A percentile compares a stretch with the other conserved stretches of the same genome.
These are phyloP conservation scores for Oscheius sp. DNA, from an alignment of 2,888 invertebrate genomes.

Conservation along the genomic window DNA sequence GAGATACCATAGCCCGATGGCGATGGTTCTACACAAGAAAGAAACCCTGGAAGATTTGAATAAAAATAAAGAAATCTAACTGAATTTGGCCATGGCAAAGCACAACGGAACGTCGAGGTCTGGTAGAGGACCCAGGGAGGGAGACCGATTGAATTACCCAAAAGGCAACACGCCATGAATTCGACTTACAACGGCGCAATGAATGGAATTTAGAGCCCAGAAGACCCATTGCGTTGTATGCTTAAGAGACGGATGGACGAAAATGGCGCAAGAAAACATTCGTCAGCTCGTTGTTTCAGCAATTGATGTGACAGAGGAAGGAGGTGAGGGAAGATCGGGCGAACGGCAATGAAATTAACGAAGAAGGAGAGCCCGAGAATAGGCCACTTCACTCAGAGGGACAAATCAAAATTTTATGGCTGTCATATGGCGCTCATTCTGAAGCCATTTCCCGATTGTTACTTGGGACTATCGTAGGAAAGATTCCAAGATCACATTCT, in stretches of 20 bases:
- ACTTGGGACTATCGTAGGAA: background rate
- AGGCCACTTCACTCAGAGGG: background rate
- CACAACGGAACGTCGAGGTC: too few species aligned
- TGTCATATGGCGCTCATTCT: background rate
- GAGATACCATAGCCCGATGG: slow-evolving; percentile 7
- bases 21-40: slow-evolving; percentile 17
- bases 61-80: background rate
- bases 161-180: background rate
- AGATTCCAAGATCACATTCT: background rate
- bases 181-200: slow-evolving; percentile 1
- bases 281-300: background rate
- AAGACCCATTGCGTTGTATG: background rate
- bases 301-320: background rate
- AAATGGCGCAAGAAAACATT: background rate
- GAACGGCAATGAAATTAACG: slow-evolving; percentile 1
- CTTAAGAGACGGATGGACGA: background rate
- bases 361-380: background rate
- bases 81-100: too few species aligned
- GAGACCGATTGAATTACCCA: background rate
- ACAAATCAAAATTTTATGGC: background rate
- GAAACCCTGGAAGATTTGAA: background rate
- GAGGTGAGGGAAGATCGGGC: background rate
- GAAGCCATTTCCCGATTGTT: too few species aligned
- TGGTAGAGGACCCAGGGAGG: background rate
- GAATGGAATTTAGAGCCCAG: background rate